Evolutionary conservation across 2,113 vertebrate species (phyloP), one percentile per base, ranked within the genome.

Genomic region (Onychostruthus taczanowskii): DNA sequence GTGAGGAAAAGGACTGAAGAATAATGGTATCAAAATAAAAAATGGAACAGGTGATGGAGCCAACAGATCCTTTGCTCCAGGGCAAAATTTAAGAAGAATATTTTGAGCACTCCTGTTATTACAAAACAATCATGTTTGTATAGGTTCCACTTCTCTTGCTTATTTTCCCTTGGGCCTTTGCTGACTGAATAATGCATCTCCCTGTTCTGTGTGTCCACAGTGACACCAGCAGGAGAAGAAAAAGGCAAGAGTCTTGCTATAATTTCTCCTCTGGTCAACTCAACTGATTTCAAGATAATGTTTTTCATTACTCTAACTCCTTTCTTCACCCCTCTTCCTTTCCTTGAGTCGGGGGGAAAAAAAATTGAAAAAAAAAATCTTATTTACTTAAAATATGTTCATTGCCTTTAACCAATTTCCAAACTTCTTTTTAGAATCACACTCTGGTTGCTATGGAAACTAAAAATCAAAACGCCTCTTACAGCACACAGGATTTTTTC

Each of bases 191-290:
- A 86, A 88, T 80, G 5, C 24, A 72, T 44, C 13, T 67, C 10
- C 0, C 3, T 6, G 13, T 84, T 87, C 44, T 84, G 24, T 31
- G 69, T 43, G 41, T 43, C 77, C 75, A 89, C 74, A 79, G 44
- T 87, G 91, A 94, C 80, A 94, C 30, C 73, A 90, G 27, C 55
- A 89, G 83, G 78, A 93, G 53, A 84, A 63, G 11, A 75, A n/a
- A 91, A 95, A 84, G 24, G 20, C 28, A 63, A 37, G 12, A 16
- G 22, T 33, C 33, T 70, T 78, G 24, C 39, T 61, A 12, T 11
- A 72, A 58, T 58, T 92, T 79, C 31, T 92, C 17, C 24, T 63
- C 61, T 49, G 22, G 27, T 31, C 26, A 86, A 74, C 18, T 47
- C 14, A 74, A 59, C 27, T 89, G 8, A 68, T 13, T 64, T 11